Conservation (phyloP, 2,113 vertebrate genomes). For the Ailurus styani region DNA sequence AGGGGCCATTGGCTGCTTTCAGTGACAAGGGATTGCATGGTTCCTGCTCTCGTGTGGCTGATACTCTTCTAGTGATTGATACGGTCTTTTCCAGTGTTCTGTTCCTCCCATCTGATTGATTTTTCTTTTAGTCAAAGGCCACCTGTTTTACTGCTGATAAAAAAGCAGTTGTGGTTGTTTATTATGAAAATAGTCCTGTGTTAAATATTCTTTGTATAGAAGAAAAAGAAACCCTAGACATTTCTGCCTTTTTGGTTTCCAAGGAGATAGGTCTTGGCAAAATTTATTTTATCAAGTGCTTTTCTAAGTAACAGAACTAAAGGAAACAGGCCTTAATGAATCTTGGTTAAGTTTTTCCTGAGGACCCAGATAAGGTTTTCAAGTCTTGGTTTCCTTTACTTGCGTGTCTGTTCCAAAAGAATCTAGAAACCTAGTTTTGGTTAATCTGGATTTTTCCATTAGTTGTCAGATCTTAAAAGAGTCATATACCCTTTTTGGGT, state of each 20-base stretch:
- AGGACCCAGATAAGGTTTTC: neutral
- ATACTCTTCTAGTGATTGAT: neutral
- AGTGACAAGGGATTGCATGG: neutral
- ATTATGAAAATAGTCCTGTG: conserved; percentile 41
- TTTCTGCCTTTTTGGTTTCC: conserved; percentile 58
- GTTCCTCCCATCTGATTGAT: neutral
- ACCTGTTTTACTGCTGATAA: neutral
- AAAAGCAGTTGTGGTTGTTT: conserved; percentile 27
- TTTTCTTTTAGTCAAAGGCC: neutral
- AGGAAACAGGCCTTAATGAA: conserved; percentile 16
- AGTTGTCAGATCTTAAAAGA: neutral
- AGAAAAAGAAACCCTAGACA: conserved; percentile 8
- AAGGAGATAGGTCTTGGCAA: conserved; percentile 53
- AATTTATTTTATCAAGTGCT: conserved; percentile 50
- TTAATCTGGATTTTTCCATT: neutral
- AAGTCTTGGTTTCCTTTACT: neutral
- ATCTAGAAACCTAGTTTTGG: neutral
- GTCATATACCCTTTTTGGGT: neutral
- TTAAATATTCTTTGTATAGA: conserved; percentile 54
- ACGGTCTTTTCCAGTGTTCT: neutral
- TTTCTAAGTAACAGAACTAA: conserved; percentile 49
- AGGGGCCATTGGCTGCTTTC: neutral
- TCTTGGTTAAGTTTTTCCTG: conserved; percentile 42
- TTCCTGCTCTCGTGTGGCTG: neutral
- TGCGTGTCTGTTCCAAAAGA: neutral